Conservation (phyloP, 64 coral and sea anemone species). For the Dendrophyllia cribrosa region DNA sequence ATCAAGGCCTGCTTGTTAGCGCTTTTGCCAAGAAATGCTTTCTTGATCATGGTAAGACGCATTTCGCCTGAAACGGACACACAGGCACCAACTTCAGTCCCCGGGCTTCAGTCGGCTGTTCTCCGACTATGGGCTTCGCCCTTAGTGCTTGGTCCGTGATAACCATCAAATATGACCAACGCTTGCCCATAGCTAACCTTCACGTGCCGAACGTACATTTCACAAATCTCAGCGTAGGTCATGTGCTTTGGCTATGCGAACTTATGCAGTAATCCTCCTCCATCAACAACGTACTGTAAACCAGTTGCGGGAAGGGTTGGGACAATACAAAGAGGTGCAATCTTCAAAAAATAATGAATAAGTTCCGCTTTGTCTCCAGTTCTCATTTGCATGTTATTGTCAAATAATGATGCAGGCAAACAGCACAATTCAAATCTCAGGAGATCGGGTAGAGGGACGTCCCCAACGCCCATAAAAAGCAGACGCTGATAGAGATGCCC, state of each 20-base stretch:
- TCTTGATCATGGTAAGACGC: constrained; percentile 46
- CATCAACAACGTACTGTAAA: background rate
- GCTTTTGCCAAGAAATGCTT: constrained; percentile 20
- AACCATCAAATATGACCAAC: constrained; percentile 46
- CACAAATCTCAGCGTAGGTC: constrained; percentile 36
- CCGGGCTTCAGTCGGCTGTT: no score
- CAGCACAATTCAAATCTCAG: constrained; percentile 41
- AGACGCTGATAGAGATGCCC: constrained; percentile 32
- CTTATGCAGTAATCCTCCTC: constrained; percentile 24
- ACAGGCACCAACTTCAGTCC: constrained; percentile 11
- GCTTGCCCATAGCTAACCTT: background rate
- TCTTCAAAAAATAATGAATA: no score
- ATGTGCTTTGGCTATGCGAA: constrained; percentile 12
- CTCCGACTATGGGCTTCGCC: constrained; percentile 45
- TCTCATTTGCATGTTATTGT: constrained; percentile 4
- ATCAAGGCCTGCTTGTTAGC: constrained; percentile 40
- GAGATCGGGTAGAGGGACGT: constrained; percentile 30
- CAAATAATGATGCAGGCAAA: background rate
- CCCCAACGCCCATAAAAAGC: constrained; percentile 47
- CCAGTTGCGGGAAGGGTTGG: no score
- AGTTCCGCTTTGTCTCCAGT: background rate
- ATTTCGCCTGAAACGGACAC: constrained; percentile 25
- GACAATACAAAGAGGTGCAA: no score
- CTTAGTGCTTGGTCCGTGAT: constrained; percentile 59
- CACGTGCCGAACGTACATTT: constrained; percentile 40